Percentiles rank a stretch among this genome's conserved stretches.
Evolutionary conservation across 1,140 invertebrate genomes (phyloP).

Genomic region (Drosophila guanche): DNA sequence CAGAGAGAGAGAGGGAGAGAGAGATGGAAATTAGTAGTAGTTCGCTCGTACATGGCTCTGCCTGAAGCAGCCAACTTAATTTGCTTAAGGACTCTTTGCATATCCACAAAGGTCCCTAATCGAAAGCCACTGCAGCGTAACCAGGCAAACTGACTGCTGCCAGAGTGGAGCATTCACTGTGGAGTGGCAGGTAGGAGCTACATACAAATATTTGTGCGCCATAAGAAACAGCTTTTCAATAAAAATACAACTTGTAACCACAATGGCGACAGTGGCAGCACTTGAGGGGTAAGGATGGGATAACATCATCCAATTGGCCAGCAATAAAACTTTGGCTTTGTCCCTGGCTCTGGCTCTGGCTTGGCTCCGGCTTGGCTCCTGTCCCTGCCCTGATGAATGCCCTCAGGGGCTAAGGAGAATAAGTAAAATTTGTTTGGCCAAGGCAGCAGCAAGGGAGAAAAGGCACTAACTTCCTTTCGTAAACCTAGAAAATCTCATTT

Average conservation of each 20-base stretch:
- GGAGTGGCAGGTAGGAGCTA: conserved; percentile 20
- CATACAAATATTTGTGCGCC: conserved; percentile 42
- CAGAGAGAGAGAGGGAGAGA: too few relatives aligned
- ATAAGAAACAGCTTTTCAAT: conserved; percentile 66
- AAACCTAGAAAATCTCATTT: conserved; percentile 51
- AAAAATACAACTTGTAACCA: conserved; percentile 52
- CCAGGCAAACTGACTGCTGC: conserved; percentile 4
- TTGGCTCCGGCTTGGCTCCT: conserved; percentile 52
- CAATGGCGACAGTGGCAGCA: conserved; percentile 43
- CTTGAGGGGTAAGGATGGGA: conserved; percentile 20
- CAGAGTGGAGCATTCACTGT: not conserved
- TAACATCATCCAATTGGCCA: conserved; percentile 68
- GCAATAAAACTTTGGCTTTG: conserved; percentile 76
- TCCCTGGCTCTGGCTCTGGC: conserved; percentile 26
- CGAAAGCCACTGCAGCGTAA: not conserved
- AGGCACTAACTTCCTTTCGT: conserved; percentile 22
- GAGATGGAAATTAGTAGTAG: too few relatives aligned
- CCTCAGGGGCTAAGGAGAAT: conserved; percentile 37
- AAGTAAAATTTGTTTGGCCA: conserved; percentile 33
- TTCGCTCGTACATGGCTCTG: too few relatives aligned
- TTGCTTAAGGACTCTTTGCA: too few relatives aligned
- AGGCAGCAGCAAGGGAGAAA: conserved; percentile 3
- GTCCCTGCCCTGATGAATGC: conserved; percentile 14
- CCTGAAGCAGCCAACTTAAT: too few relatives aligned
- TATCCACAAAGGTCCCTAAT: too few relatives aligned